These are phyloP conservation scores for Acropora tenuis DNA, from an alignment of 64 coral and sea anemone genomes.

Conservation along the genomic window DNA sequence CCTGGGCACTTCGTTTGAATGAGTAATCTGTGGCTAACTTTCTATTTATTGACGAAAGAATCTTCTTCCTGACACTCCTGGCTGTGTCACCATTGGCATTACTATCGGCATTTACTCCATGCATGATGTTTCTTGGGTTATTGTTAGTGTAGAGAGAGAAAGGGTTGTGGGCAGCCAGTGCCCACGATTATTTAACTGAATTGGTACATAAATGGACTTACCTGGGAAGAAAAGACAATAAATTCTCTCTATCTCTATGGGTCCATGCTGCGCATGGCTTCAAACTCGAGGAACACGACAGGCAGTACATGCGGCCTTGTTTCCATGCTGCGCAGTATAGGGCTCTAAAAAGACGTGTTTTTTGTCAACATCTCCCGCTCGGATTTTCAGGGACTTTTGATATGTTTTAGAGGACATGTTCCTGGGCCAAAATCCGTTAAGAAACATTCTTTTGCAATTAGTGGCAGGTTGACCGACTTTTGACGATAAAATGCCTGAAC, in stretches of 20 bases:
- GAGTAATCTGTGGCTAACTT: constrained; percentile 33
- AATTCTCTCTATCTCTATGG: background rate
- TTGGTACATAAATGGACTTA: background rate
- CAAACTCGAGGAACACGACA: constrained; percentile 3
- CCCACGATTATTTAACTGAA: background rate
- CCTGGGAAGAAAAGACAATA: background rate
- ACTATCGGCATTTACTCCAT: constrained; percentile 67
- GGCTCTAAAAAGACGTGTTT: constrained; percentile 13
- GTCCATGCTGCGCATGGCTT: constrained; percentile 18
- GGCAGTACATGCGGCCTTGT: constrained; percentile 34
- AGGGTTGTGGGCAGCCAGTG: constrained; percentile 56
- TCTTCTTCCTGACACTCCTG: constrained; percentile 54
- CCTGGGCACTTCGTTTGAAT: constrained; percentile 64
- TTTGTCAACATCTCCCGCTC: background rate
- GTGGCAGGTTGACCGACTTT: constrained; percentile 38
- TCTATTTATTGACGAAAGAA: constrained; percentile 57
- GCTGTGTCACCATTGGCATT: constrained; percentile 62
- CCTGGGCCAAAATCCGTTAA: constrained; percentile 35
- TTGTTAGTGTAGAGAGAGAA: constrained; percentile 26
- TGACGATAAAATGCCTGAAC: background rate
- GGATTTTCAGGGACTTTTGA: constrained; percentile 39
- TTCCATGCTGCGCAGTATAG: constrained; percentile 19
- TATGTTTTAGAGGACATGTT: constrained; percentile 37
- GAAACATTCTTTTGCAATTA: constrained; percentile 41
- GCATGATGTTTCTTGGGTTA: constrained; percentile 59